phyloP scores from a whole-genome alignment of 2,797 vertebrate species.

The Poeciliopsis infans region DNA sequence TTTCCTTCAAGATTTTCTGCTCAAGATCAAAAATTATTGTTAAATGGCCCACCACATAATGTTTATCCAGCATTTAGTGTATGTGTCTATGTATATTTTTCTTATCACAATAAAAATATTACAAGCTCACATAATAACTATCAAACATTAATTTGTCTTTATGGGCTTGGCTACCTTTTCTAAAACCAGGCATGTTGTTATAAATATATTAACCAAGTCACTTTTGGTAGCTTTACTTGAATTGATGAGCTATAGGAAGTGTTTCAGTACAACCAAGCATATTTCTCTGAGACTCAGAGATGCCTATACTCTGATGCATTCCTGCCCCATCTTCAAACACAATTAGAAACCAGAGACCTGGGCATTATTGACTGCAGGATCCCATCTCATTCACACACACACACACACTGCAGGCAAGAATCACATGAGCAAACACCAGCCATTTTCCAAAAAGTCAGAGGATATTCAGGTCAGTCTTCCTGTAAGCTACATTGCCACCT shows the following conservation, averaged over 20 bases:
- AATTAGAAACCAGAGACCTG: background rate
- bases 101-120: background rate
- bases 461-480: conserved; percentile 16
- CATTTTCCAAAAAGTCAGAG: conserved; percentile 26
- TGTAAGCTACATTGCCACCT: conserved; percentile 1
- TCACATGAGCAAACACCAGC: conserved; percentile 18
- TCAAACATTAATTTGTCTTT: background rate
- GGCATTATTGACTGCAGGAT: conserved; percentile 4
- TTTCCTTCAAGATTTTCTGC: background rate
- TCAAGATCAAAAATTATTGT: background rate
- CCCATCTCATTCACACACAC: background rate
- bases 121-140: background rate
- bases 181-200: background rate
- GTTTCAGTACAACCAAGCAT: background rate
- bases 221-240: background rate
- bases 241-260: background rate
- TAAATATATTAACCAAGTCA: background rate
- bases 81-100: background rate
- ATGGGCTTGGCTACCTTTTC: background rate
- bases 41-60: background rate
- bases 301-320: conserved; percentile 1
- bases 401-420: conserved; percentile 12
- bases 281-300: background rate
- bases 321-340: background rate
- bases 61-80: background rate